Evolutionary conservation across 2,113 vertebrate species (phyloP).

Genomic region (Euleptes europaea): DNA sequence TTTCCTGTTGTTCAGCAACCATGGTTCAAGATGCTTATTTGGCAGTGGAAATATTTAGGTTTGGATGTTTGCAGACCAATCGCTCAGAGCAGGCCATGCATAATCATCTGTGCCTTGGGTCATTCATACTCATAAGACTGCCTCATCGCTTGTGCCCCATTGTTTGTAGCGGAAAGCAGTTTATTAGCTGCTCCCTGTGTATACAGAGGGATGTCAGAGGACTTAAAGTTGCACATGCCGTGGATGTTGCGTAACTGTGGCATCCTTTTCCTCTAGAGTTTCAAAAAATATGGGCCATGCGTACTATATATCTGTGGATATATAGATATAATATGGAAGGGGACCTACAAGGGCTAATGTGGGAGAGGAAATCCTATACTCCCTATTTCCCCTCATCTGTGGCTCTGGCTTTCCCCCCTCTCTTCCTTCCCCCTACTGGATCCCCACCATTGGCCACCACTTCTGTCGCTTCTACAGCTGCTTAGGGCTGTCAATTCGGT

Average conservation of each 20-base stretch:
- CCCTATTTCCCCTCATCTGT: too few species aligned
- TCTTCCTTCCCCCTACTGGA: too few species aligned
- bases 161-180: background rate
- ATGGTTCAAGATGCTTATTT: background rate
- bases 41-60: background rate
- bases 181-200: background rate
- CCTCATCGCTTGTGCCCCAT: background rate
- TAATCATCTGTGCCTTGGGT: background rate
- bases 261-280: background rate
- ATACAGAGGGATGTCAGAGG: conserved; percentile 37
- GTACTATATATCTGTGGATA: background rate
- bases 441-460: too few species aligned
- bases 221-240: background rate
- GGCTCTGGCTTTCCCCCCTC: too few species aligned
- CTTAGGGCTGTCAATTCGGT: too few species aligned
- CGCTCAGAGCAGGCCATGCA: too few species aligned
- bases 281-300: background rate
- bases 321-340: too few species aligned
- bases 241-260: background rate
- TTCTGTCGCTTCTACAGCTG: too few species aligned
- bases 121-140: background rate
- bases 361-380: too few species aligned
- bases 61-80: background rate
- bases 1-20: background rate
- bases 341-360: too few species aligned